Evolutionary conservation across 2,888 invertebrate genomes (phyloP), one percentile per base, ranked within the genome.

Genomic region (Spisula subtruncata): DNA sequence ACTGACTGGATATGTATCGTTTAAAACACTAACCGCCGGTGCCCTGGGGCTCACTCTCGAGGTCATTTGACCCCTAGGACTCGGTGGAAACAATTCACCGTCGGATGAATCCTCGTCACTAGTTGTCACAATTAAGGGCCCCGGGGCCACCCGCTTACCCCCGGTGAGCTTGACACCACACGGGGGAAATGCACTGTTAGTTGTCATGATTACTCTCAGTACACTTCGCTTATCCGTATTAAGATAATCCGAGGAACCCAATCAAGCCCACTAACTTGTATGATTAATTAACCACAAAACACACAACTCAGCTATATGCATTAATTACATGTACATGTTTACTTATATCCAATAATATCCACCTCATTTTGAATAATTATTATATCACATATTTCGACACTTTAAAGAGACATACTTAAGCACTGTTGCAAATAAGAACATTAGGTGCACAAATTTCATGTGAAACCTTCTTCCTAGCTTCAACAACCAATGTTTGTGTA

Each of bases 121-220:
- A 35, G 95, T 95, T 8, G 95, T 93, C 0, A 93, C 94, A 20
- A 93, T 94, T 5, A 95, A 86, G 32, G 95, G 95, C 25, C 94
- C 95, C 85, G 95, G 91, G 35, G 95, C 93, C 4, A 94, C 94
- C 35, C 95, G 89, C 89, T 95, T 95, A 25, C 95, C 95, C n/a
- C 94, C 94, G 20, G 93, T 93, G 18, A 92, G 89, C 86, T 93
- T 94, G n/a, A 94, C 93, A 84, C 91, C 93, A 84, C 91, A 93
- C 0, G 94, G 92, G 51, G 94, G 94, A 32, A 92, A 56, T 4
- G 91, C 82, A 79, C 91, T 91, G 56, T 85, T 54, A 5, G 90
- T 83, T 41, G 92, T 88, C 92, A 92, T 92, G 80, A 32, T 41
- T 20, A 85, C n/a, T 41, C 41, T 41, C 8, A 5, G 14, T 48